Evolutionary conservation across 1,140 invertebrate species (phyloP).

Genomic region (Dufourea novaeangliae): DNA sequence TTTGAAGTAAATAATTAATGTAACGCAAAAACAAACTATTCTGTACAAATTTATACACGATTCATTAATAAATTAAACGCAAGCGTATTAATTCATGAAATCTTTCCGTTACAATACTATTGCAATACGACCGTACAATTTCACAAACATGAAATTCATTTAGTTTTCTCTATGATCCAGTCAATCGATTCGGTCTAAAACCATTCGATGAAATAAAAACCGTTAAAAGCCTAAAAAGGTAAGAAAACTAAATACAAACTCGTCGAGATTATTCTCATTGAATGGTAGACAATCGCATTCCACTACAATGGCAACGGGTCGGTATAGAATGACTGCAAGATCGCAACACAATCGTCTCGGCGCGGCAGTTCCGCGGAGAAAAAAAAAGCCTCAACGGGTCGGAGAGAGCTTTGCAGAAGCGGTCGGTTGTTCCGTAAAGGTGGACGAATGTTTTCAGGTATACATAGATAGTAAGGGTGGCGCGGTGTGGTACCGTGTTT

Average conservation of each 20-base stretch:
- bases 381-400: constrained; percentile 15
- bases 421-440: constrained; percentile 37
- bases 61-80: constrained; percentile 28
- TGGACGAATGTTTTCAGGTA: constrained; percentile 74
- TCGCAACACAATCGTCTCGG: constrained; percentile 25
- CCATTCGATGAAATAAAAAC: background rate
- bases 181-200: background rate
- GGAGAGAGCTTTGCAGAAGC: constrained; percentile 54
- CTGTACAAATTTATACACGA: constrained; percentile 48
- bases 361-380: background rate
- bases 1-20: constrained; percentile 11
- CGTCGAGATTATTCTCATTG: background rate
- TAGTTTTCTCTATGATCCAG: no score
- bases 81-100: background rate
- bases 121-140: no score
- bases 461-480: constrained; percentile 73
- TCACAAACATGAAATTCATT: no score
- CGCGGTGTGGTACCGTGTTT: constrained; percentile 74
- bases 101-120: background rate
- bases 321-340: background rate
- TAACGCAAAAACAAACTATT: constrained; percentile 27
- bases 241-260: background rate
- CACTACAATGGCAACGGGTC: background rate
- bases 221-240: background rate
- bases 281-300: background rate